These are phyloP conservation scores for Lucilia sericata DNA, from an alignment of 1,140 invertebrate genomes.

Conservation along the genomic window DNA sequence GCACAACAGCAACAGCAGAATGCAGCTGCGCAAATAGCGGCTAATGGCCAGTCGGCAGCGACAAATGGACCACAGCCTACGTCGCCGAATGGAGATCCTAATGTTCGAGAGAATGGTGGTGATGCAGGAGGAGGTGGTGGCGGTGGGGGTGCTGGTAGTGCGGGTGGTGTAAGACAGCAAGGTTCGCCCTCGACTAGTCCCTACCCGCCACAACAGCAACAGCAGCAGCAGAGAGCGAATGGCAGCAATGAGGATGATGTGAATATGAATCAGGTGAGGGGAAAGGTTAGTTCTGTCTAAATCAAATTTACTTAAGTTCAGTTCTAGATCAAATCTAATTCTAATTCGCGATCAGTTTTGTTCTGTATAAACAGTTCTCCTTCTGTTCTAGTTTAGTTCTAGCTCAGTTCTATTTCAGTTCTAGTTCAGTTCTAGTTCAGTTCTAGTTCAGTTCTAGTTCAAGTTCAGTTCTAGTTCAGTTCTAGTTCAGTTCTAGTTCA, in stretches of 20 bases:
- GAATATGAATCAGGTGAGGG: constrained; percentile 62
- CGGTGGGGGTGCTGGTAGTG: constrained; percentile 63
- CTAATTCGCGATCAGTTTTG: too few species aligned
- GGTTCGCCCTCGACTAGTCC: constrained; percentile 68
- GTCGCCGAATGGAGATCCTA: constrained; percentile 58
- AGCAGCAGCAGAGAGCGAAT: constrained; percentile 54
- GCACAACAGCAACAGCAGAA: constrained; percentile 69
- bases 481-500: too few species aligned
- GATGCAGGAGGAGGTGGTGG: constrained; percentile 53
- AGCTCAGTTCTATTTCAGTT: too few species aligned
- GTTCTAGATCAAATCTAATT: too few species aligned
- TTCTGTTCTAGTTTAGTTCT: too few species aligned
- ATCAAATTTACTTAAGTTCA: too few species aligned
- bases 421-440: too few species aligned
- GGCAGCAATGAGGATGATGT: constrained; percentile 59
- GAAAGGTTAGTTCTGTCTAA: too few species aligned
- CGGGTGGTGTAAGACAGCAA: constrained; percentile 51
- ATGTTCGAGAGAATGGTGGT: constrained; percentile 62
- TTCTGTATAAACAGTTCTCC: too few species aligned
- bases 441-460: too few species aligned
- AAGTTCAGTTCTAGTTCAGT: too few species aligned
- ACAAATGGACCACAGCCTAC: constrained; percentile 58
- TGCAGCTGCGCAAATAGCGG: constrained; percentile 63
- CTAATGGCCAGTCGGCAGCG: constrained; percentile 68
- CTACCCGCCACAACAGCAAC: constrained; percentile 60